Base-by-base conservation (phyloP, 1,140 invertebrate species). In the Cataglyphis hispanica region DNA sequence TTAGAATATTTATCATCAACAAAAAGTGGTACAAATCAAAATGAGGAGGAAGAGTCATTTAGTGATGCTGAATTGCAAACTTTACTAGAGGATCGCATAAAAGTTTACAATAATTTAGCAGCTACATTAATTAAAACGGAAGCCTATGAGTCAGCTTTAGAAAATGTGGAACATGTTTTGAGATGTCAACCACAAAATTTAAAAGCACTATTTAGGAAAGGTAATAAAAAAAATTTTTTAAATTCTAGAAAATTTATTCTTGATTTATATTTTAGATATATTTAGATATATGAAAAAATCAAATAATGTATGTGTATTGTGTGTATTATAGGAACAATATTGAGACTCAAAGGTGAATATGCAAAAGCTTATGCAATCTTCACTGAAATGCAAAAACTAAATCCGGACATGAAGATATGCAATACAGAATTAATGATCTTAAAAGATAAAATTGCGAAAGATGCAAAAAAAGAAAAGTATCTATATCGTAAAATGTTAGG, bases 81-180 rank as follows among this genome's bases (percentile, higher is more conserved):
- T 50, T 92, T 99, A 34, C 91, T 98, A 22, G 97, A 98, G 46
- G 97, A 98, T 91, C 94, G 97, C 72, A 94, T 98, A 7, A 97
- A 98, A 91, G 97, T 98, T 0, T 97, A 97, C 88, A 99, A 99
- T 93, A 99, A 99, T 94, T 96, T 99, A 95, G 98, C 98, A 7
- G 97, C 97, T 76, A 97, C 98, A 31, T 98, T 99, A 94, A 96
- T 99, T 53, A 98, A 98, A 95, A 97, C 97, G 37, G 96, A 97
- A 86, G 97, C 97, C 0, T 98, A 96, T 92, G 97, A 98, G 90
- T 96, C 97, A 37, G 98, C 98, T 19, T 95, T 98, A 6, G 96
- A 96, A 91, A 98, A 98, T 34, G 96, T 98, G 31, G 97, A 98
- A 60, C 96, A 96, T 93, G 98, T 99, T 0, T 93, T 99, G 10